Base-by-base conservation (phyloP, 2,888 invertebrate genomes). In the Lordiphosa andalusiaca region DNA sequence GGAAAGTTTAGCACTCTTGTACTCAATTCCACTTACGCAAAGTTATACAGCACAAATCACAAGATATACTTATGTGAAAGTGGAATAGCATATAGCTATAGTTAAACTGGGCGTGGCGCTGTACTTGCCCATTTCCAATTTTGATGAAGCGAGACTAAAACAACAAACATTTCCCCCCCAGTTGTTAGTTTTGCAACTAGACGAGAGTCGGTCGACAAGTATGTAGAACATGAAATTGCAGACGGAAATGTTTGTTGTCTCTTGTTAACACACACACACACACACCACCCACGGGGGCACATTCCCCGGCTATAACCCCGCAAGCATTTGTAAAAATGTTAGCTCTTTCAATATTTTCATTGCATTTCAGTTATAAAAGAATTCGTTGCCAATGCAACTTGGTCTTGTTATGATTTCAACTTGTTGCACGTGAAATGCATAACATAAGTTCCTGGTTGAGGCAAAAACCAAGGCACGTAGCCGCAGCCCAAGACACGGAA, bases 401-500 rank as follows among this genome's bases (percentile, higher is more conserved):
- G 68, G 50, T 52, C 71, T 78, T 85, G 85, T 85, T 81, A 81
- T 85, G 85, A 81, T 84, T 85, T 68, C 84, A 85, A 85, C 80
- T 81, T 81, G 85, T 85, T 85, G 85, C 85, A 81, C 80, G 80
- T 81, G 85, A 81, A 81, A 81, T 84, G 80, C 85, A 81, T 81
- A 81, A 80, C 68, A 66, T 83, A 65, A 63, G 65, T 65, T 69
- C 42, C 38, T 47, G 21, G 38, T 47, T 42, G 42, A 46, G 40
- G 38, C 44, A 44, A 53, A 53, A 66, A 65, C 67, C 65, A 53
- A 65, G 49, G 66, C 63, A 63, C 63, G 63, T 63, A 63, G 66
- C 33, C 40, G 21, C 25, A 42, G 13, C 25, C 49, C 23, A 40
- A 56, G 39, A 68, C 59, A 56, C 71, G 83, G 71, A 74, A 76